Base-by-base conservation (phyloP, 2,888 invertebrate genomes). In the Trichopoda pennipes region DNA sequence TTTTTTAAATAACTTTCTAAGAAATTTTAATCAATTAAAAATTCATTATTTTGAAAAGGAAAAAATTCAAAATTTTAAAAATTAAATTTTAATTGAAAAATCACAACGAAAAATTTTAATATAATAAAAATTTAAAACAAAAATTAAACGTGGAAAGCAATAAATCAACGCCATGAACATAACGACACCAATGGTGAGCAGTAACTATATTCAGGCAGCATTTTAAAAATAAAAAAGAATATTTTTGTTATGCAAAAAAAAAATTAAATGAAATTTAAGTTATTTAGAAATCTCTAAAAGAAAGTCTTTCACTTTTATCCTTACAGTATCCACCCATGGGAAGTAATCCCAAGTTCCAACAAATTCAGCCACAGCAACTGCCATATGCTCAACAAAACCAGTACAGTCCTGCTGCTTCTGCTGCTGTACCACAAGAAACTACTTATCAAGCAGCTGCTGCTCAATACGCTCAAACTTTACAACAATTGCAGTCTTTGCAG, bases 381-480 rank as follows among this genome's bases (percentile, higher is more conserved):
- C 21, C n/a, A 60, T 83, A 28, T 83, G 81, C 73, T 77, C 85
- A 86, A 80, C 84, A 78, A 51, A 83, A 81, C 28, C 81, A 88
- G 72, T 77, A 70, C 16, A 55, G 35, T 3, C n/a, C 89, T 47
- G 35, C 42, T n/a, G 35, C 69, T 2, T 88, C 69, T 69, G 60
- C 72, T 58, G 68, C 81, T 42, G 73, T 60, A 51, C 63, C 35
- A 2, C 42, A 0, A 3, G 23, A 61, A 8, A 21, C 17, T 51
- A 12, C 28, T 10, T 49, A 69, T 28, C 32, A 32, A 10, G 32
- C 86, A 85, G 72, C 85, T 61, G 32, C 66, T 60, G 79, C 84
- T 12, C 74, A 44, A 10, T 85, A 85, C 10, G 84, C 81, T 7
- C 85, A 86, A 66, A 82, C 83, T 10, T 81, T 87, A 35, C 87